Base-by-base conservation (phyloP, 2,888 invertebrate genomes). In the Tachina lurida region DNA sequence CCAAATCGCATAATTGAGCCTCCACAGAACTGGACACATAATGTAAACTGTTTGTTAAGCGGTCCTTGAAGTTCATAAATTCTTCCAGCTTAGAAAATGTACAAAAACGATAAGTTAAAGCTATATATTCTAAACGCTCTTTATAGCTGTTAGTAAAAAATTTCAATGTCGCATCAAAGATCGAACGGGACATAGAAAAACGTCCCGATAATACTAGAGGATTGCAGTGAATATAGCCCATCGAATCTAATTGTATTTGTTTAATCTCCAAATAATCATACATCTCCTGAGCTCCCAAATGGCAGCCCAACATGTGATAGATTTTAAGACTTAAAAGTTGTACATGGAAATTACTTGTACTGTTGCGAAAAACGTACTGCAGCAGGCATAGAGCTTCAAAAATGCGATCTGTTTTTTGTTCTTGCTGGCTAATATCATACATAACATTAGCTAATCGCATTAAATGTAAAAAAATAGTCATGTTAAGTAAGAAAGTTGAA, bases 81-180 rank as follows among this genome's bases (percentile, higher is more conserved):
- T 98, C 98, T 88, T 96, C 95, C 88, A 98, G 95, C 94, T 98
- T 98, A 88, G 96, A 95, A 93, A 98, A 98, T 62, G 98, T 98
- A 13, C 98, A 98, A 93, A 96, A 98, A 91, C 98, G 98, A 93
- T 98, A 98, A 10, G 97, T 97, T 90, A 97, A 96, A 41, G 98
- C 97, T 75, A 98, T 94, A 92, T 98, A 97, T 92, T 98, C 98
- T 67, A 97, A 95, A 89, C 97, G 97, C 93, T 98, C 98, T 93
- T 97, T 97, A 89, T 96, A 96, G 92, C 97, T 98, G 87, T 96
- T 95, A 60, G 96, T 95, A 93, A 98, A 98, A 93, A 98, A 98
- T 90, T 96, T 96, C 79, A 97, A 93, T 13, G 97, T 96, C 68
- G 95, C 94, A 71, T 96, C 96, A 86, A 96, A 95, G 85, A 96